Base-by-base conservation (phyloP, 2,113 vertebrate genomes). In the Calyptomena viridis region DNA sequence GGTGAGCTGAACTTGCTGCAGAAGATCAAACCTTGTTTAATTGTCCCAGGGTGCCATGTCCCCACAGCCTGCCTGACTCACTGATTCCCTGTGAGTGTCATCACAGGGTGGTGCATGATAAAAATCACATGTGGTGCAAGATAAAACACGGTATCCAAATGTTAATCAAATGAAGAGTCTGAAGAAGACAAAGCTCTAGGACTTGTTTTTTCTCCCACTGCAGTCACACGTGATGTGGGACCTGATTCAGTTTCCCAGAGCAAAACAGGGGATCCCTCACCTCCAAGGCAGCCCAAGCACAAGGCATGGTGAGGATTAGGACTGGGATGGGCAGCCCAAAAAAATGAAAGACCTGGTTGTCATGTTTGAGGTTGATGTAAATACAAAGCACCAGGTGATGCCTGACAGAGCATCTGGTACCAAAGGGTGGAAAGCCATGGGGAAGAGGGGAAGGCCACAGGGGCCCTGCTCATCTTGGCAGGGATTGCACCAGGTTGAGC, bases 251-350 rank as follows among this genome's bases (percentile, higher is more conserved):
- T 55, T 90, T 88, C 58, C 25, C 27, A 40, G 40, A 14, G 24
- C 5, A 39, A 66, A 84, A 39, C 0, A 14, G 19, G 85, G 15
- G 17, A 42, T 62, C 37, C 17, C 1, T 3, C 63, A 25, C 3
- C 12, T 22, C 46, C 40, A 30, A 47, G 44, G 11, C 40, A 42
- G 40, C 40, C 40, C 40, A 42, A 12, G 33, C 22, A 23, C 37
- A 39, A 42, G 12, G 6, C 17, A 6, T 5, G 27, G 44, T 0
- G 2, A 37, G 35, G 24, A 55, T 33, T 3, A 33, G 59, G 42
- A 81, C 25, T 2, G 4, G 1, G 50, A 24, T 5, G 49, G 55
- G 28, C 64, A 87, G 19, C 35, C 19, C 60, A 35, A 24, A 23
- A 5, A 25, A 25, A n/a, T 8, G 21, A 80, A 15, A 14, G 50